phyloP scores from a whole-genome alignment of 1,140 invertebrate species.

The Drosophila saltans region DNA sequence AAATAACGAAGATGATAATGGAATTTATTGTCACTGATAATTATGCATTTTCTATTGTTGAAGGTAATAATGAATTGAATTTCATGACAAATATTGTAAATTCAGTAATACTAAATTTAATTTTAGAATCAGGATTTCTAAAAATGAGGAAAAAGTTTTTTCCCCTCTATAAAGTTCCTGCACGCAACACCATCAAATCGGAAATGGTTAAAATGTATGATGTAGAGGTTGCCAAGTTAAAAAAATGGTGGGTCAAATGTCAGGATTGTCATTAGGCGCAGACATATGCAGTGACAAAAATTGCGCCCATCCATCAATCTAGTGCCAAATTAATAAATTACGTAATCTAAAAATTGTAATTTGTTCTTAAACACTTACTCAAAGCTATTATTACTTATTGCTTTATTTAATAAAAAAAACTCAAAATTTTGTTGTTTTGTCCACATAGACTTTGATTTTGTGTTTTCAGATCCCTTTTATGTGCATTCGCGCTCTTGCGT shows the following conservation, averaged over 20 bases:
- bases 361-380: no score
- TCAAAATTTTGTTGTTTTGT: no score
- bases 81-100: slow-evolving; percentile 15
- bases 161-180: slow-evolving; percentile 8
- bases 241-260: not conserved
- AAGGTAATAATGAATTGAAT: slow-evolving; percentile 20
- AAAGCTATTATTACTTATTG: no score
- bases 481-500: no score
- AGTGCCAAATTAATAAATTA: no score
- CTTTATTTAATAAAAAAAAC: no score
- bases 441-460: no score
- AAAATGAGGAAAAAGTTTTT: slow-evolving; percentile 15
- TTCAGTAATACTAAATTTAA: slow-evolving; percentile 10
- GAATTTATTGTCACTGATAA: not conserved
- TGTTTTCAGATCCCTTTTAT: no score
- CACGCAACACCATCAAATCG: not conserved
- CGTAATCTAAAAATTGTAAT: no score
- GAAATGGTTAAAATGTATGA: not conserved
- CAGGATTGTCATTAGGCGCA: not conserved
- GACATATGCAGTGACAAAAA: not conserved
- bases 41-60: not conserved
- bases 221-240: not conserved
- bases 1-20: not conserved
- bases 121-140: slow-evolving; percentile 17
- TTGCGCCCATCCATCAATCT: not conserved